Evolutionary conservation across 2,113 vertebrate species (phyloP), one percentile per base, ranked within the genome.

Genomic region (Pelmatolapia mariae): DNA sequence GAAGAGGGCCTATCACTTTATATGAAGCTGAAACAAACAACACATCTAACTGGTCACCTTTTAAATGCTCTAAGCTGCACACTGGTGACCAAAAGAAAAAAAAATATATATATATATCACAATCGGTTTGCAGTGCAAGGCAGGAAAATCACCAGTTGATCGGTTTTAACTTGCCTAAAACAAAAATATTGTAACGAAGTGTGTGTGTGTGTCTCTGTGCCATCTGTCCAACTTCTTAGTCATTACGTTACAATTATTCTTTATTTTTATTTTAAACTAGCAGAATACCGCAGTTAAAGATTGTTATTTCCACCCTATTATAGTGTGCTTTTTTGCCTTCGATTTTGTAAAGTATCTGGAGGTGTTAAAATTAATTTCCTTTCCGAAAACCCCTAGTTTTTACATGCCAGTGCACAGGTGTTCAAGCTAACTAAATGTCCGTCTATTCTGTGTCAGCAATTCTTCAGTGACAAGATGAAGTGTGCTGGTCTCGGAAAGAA

Each of bases 401-500:
- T 47, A 22, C 15, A 50, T 10, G 7, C 7, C 5, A 18, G 29
- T 15, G 5, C 5, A 63, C 11, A 52, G 2, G 36, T 40, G 40
- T 45, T 18, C 83, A 31, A 71, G 18, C 26, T 53, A 7, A 79
- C 26, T 10, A 5, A 36, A 29, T 33, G 10, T 71, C 26, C 19
- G 36, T 24, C 8, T 12, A 47, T 80, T 63, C 22, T 36, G 33
- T 52, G 83, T 80, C 47, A 53, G 66, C 50, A 82, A 86, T 91
- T 87, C 71, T 91, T 31, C 36, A 57, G 73, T 85, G 87, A 90
- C 85, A 92, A 88, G 85, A 82, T 82, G 76, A 92, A 84, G 84
- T 84, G 86, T 82, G 57, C 91, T 84, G 43, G 92, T 85, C 54
- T 92, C 81, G 59, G 86, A 87, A 88, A 93, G 43, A 87, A 82